phyloP scores from a whole-genome alignment of 1,140 invertebrate genomes.

The Antheraea pernyi region DNA sequence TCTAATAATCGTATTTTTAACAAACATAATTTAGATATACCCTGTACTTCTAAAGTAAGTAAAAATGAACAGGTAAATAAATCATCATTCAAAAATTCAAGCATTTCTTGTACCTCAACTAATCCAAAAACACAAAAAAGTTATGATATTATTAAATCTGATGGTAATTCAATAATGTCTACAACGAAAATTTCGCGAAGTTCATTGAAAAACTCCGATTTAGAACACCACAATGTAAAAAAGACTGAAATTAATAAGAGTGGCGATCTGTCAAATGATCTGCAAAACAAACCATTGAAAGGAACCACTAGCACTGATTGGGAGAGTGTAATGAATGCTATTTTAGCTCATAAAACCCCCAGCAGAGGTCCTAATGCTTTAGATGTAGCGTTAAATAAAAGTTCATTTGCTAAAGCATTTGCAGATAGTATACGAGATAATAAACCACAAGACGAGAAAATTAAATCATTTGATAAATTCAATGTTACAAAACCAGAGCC shows the following conservation, averaged over 20 bases:
- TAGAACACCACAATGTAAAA: conserved; percentile 5
- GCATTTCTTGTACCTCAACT: neutral
- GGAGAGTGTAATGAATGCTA: conserved; percentile 58
- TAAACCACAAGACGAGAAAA: conserved; percentile 10
- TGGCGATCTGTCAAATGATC: neutral
- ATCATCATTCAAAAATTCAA: neutral
- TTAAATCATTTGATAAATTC: conserved; percentile 6
- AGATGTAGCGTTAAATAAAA: conserved; percentile 54
- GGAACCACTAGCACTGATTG: conserved; percentile 34
- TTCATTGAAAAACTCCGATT: neutral
- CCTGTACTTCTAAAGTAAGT: neutral
- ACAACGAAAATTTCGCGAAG: neutral
- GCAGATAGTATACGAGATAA: conserved; percentile 16
- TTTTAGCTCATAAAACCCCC: conserved; percentile 60
- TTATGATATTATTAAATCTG: neutral
- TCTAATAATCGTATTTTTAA: neutral
- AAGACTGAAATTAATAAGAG: conserved; percentile 6
- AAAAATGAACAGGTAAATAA: neutral
- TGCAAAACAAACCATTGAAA: neutral
- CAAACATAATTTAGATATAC: neutral
- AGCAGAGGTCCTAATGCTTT: conserved; percentile 54
- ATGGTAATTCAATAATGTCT: neutral
- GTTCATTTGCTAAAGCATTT: conserved; percentile 30
- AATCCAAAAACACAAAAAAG: neutral
- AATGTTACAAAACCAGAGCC: conserved; percentile 3